Conservation (phyloP, 1,140 invertebrate species). For the Scaptomyza hsui region DNA sequence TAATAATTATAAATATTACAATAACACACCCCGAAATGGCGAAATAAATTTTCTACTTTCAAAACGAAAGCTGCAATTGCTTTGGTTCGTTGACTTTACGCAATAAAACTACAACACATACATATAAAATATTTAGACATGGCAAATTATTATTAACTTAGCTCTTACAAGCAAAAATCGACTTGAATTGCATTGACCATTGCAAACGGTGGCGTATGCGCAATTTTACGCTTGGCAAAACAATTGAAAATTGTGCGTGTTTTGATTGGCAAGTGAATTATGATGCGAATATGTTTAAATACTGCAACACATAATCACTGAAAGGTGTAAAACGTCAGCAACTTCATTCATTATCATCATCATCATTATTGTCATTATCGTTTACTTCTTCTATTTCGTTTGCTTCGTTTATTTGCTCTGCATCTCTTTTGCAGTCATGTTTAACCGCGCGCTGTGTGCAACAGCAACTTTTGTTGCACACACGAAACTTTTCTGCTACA, state of each 20-base stretch:
- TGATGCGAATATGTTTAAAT: neutral
- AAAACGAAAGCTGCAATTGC: conserved; percentile 45
- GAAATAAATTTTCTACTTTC: conserved; percentile 61
- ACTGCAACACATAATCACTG: neutral
- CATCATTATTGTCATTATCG: neutral
- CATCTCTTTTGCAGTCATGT: conserved; percentile 4
- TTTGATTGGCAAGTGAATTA: neutral
- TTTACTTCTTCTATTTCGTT: neutral
- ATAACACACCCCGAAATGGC: neutral
- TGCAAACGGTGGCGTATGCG: conserved; percentile 38
- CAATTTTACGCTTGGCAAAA: conserved; percentile 38
- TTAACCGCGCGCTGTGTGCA: conserved; percentile 3
- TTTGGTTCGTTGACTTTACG: conserved; percentile 33
- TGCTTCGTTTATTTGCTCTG: conserved; percentile 2
- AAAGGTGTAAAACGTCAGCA: conserved; percentile 16
- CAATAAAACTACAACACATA: neutral
- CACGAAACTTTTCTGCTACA: neutral
- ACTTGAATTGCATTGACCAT: conserved; percentile 23
- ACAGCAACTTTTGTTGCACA: conserved; percentile 33
- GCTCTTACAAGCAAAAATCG: conserved; percentile 1
- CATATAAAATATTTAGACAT: conserved; percentile 11
- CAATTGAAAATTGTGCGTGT: conserved; percentile 27
- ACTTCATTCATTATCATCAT: neutral
- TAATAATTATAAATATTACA: conserved; percentile 30
- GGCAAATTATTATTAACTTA: conserved; percentile 12